Conservation (phyloP, 2,797 vertebrate species). For the Sebastes hubbsi region DNA sequence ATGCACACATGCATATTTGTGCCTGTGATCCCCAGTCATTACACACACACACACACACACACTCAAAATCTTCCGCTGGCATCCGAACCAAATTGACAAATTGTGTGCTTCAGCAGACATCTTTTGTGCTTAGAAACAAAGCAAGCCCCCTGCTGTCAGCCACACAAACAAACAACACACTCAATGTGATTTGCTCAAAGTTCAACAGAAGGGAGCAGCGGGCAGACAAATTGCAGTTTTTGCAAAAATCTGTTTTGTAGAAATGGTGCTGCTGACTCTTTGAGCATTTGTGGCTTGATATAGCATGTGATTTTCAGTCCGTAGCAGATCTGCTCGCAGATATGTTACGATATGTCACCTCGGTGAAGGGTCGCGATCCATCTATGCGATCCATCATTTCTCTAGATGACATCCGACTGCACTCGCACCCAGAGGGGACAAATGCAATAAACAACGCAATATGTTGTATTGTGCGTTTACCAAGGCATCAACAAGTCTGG, state of each 20-base stretch:
- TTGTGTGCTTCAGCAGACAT: constrained; percentile 15
- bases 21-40: no score
- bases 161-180: constrained; percentile 27
- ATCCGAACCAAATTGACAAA: constrained; percentile 29
- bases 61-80: not conserved
- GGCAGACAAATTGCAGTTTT: constrained; percentile 36
- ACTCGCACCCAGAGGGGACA: constrained; percentile 21
- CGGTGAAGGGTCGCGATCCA: constrained; percentile 7
- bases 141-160: constrained; percentile 14
- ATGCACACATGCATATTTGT: not conserved
- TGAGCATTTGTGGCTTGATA: not conserved
- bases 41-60: not conserved
- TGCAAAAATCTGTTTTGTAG: not conserved
- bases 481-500: constrained; percentile 8
- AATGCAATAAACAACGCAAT: constrained; percentile 9
- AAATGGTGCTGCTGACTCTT: constrained; percentile 15
- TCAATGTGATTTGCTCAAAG: constrained; percentile 17
- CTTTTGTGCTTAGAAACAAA: constrained; percentile 45
- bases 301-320: constrained; percentile 13
- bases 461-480: constrained; percentile 18
- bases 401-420: constrained; percentile 27
- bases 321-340: constrained; percentile 7
- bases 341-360: constrained; percentile 12
- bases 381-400: constrained; percentile 34
- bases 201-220: constrained; percentile 2